Evolutionary conservation across 2,113 vertebrate species (phyloP).

Genomic region (Anser cygnoides): DNA sequence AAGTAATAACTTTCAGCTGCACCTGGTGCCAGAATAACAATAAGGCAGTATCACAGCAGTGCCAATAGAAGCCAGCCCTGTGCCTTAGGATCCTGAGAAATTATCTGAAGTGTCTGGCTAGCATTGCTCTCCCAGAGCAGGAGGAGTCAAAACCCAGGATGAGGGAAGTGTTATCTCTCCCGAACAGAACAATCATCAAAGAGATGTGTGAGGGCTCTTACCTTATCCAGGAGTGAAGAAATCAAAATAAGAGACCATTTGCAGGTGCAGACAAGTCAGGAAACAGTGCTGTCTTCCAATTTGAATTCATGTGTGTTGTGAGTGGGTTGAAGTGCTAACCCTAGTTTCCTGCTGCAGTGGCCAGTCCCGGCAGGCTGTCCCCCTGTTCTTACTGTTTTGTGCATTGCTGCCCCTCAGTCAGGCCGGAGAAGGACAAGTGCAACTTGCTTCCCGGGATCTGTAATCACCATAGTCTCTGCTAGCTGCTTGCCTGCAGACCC

Average conservation of each 20-base stretch:
- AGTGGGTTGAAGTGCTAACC: background rate
- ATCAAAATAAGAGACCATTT: background rate
- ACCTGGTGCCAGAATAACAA: background rate
- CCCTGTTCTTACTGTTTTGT: background rate
- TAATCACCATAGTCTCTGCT: background rate
- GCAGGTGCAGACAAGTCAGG: background rate
- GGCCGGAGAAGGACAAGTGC: no score
- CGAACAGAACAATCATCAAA: background rate
- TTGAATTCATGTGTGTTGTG: background rate
- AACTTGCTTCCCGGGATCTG: background rate
- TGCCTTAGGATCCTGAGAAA: background rate
- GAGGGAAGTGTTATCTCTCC: background rate
- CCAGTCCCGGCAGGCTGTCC: background rate
- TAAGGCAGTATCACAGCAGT: background rate
- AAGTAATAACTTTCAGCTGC: background rate
- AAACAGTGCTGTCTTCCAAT: background rate
- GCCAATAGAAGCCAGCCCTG: background rate
- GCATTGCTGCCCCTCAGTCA: background rate
- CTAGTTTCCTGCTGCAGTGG: background rate
- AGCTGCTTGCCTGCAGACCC: background rate
- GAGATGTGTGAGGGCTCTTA: background rate
- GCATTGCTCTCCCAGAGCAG: background rate
- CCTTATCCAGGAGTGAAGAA: background rate
- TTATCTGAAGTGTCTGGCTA: background rate
- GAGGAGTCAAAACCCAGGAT: background rate